A percentile compares a stretch with the other conserved stretches of the same genome.
These are phyloP conservation scores for Eumacrocentrus americanus DNA, from an alignment of 2,888 invertebrate genomes.

Conservation along the genomic window DNA sequence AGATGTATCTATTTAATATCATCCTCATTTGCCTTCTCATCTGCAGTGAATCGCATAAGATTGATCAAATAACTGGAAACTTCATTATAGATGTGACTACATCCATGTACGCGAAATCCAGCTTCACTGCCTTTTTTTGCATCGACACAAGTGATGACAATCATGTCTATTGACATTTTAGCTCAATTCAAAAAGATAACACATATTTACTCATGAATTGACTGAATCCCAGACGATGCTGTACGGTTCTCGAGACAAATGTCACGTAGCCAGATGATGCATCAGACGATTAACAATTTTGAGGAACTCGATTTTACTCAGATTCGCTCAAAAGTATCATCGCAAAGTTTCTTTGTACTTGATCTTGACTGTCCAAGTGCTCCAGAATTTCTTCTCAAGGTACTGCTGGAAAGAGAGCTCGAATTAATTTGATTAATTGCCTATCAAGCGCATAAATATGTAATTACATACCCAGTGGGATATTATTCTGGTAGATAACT, in stretches of 20 bases:
- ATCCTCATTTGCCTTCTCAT: constrained; percentile 15
- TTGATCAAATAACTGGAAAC: constrained; percentile 33
- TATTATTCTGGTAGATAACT: no score
- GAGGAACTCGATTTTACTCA: constrained; percentile 31
- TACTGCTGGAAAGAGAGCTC: no score
- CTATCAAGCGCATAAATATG: no score
- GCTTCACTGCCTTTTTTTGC: constrained; percentile 43
- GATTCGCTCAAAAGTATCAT: constrained; percentile 25
- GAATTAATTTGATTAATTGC: no score
- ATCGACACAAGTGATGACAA: constrained; percentile 35
- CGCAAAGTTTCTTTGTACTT: constrained; percentile 41
- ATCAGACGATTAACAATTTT: constrained; percentile 32
- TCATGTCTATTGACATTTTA: constrained; percentile 14
- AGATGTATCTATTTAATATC: constrained; percentile 11
- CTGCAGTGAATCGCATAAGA: constrained; percentile 13
- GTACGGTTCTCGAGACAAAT: constrained; percentile 40
- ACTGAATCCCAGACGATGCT: constrained; percentile 38
- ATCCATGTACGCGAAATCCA: constrained; percentile 37
- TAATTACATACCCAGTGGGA: no score
- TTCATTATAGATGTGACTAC: constrained; percentile 39
- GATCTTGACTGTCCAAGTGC: constrained; percentile 47
- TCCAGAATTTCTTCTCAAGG: constrained; percentile 40
- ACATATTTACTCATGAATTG: constrained; percentile 4
- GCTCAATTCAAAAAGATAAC: constrained; percentile 10
- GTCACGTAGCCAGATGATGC: constrained; percentile 39